These are phyloP conservation scores for Lytechinus pictus DNA, from an alignment of 35 echinoderm and acorn worm genomes.

Conservation along the genomic window DNA sequence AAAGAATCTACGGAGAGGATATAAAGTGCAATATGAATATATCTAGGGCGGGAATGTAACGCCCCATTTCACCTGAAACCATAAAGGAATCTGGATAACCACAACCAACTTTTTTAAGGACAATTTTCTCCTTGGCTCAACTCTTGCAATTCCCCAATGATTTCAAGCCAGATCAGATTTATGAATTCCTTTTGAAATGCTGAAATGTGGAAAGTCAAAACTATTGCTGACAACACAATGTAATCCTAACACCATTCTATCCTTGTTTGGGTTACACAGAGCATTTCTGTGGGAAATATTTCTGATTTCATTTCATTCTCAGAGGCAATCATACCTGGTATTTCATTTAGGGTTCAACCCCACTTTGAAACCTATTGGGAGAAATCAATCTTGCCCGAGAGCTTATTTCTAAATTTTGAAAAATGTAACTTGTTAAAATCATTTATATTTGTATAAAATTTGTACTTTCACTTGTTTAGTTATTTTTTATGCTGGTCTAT, in stretches of 20 bases:
- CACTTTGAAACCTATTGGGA: neutral
- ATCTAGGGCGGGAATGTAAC: constrained; percentile 9
- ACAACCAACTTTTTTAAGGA: neutral
- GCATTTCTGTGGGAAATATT: constrained; percentile 3
- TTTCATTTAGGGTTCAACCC: neutral
- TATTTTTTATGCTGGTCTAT: neutral
- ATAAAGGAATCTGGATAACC: neutral
- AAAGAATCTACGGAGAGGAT: neutral
- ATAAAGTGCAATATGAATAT: neutral
- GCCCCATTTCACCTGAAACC: constrained; percentile 16
- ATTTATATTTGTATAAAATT: neutral
- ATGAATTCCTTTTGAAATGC: constrained; percentile 13
- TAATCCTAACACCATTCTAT: constrained; percentile 19
- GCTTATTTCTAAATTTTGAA: neutral
- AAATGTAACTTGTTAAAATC: neutral
- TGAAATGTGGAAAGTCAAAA: constrained; percentile 13
- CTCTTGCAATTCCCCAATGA: constrained; percentile 9
- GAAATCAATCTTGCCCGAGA: neutral
- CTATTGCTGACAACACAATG: constrained; percentile 18
- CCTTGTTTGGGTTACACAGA: constrained; percentile 1
- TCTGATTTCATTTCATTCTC: constrained; percentile 19
- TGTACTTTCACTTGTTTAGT: neutral
- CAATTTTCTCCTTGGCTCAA: neutral
- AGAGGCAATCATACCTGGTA: neutral
- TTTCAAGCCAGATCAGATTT: constrained; percentile 18